Percentiles rank a stretch among this genome's conserved stretches.
These are phyloP conservation scores for Gymnothorax javanicus DNA, from an alignment of 2,797 vertebrate species.

Conservation along the genomic window DNA sequence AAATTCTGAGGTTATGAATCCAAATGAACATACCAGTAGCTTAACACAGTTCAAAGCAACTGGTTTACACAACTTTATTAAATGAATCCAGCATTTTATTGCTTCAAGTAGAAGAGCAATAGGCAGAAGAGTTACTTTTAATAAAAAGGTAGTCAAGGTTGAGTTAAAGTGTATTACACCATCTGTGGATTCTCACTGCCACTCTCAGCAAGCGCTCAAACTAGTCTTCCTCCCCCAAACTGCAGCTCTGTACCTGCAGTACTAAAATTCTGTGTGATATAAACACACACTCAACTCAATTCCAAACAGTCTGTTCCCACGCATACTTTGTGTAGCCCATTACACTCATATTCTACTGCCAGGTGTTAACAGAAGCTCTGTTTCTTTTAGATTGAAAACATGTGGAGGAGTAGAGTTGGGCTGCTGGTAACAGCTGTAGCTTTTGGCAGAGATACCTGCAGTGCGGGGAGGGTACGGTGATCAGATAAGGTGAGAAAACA, in stretches of 20 bases:
- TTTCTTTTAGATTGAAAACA: constrained; percentile 55
- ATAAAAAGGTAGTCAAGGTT: not conserved
- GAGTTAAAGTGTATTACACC: not conserved
- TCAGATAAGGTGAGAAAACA: constrained; percentile 33
- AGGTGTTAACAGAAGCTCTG: constrained; percentile 70
- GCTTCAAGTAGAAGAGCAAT: too few relatives aligned
- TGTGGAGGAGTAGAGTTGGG: constrained; percentile 37
- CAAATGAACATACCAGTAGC: too few relatives aligned
- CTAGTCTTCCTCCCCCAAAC: not conserved
- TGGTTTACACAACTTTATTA: too few relatives aligned
- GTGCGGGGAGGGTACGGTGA: constrained; percentile 42
- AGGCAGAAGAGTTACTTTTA: not conserved
- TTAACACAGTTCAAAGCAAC: too few relatives aligned
- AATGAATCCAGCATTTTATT: too few relatives aligned
- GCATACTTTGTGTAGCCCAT: constrained; percentile 55
- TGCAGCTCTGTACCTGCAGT: constrained; percentile 31
- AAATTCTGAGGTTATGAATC: too few relatives aligned
- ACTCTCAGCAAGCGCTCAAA: constrained; percentile 38
- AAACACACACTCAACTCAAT: constrained; percentile 56
- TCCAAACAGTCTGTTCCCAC: constrained; percentile 40
- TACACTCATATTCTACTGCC: constrained; percentile 64
- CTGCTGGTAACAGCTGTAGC: constrained; percentile 53
- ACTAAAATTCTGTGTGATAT: constrained; percentile 64
- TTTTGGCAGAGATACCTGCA: constrained; percentile 60
- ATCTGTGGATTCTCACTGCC: constrained; percentile 17